phyloP scores from a whole-genome alignment of 30 jellyfish, hydroid and myxozoan genomes.

The Chrysaora quinquecirrha region DNA sequence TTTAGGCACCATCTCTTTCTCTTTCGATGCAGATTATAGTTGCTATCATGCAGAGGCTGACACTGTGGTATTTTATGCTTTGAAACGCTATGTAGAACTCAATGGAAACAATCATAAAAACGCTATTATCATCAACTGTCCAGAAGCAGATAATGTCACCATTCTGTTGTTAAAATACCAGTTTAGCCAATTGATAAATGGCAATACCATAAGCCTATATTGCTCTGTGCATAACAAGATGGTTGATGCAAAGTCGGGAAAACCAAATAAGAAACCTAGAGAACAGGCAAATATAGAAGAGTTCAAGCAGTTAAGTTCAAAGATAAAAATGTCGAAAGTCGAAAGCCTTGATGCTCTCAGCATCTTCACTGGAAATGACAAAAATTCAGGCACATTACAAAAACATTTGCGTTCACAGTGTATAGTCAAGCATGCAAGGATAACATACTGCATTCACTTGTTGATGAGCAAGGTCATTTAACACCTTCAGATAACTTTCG shows the following conservation, averaged over 20 bases:
- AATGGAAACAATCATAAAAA: background rate
- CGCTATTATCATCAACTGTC: too few species aligned
- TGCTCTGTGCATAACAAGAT: background rate
- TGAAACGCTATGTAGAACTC: background rate
- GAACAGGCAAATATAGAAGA: too few species aligned
- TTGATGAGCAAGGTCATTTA: constrained; percentile 10
- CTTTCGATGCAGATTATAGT: background rate
- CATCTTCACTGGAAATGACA: constrained; percentile 43
- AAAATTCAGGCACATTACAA: constrained; percentile 24
- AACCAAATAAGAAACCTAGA: background rate
- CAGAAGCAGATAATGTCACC: background rate
- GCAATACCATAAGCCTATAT: too few species aligned
- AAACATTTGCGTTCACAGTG: too few species aligned
- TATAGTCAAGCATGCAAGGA: too few species aligned
- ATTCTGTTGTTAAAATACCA: background rate
- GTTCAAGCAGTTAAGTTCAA: too few species aligned
- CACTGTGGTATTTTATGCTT: too few species aligned
- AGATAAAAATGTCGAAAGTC: background rate
- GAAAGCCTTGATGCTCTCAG: constrained; percentile 40
- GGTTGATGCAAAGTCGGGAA: constrained; percentile 5
- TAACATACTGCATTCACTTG: too few species aligned
- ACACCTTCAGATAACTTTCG: background rate
- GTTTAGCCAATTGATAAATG: background rate
- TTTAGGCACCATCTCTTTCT: too few species aligned
- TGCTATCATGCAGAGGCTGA: constrained; percentile 5